Conservation (phyloP, 2,888 invertebrate species). For the Chalcosyrphus nemorum region DNA sequence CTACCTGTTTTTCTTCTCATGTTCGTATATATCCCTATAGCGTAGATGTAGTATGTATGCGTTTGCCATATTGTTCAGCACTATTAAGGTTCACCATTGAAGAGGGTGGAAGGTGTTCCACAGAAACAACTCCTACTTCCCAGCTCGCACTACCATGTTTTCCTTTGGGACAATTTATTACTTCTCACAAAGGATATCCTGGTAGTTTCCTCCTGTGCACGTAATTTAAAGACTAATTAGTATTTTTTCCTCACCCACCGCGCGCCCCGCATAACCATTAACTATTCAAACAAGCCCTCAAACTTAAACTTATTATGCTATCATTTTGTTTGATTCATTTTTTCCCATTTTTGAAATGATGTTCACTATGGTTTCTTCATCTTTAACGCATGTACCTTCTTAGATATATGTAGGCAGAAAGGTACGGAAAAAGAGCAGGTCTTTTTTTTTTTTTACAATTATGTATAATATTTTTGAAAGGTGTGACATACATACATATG, state of each 20-base stretch:
- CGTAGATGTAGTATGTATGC: too few species aligned
- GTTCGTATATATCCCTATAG: constrained; percentile 36
- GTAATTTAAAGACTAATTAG: constrained; percentile 69
- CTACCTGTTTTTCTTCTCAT: constrained; percentile 29
- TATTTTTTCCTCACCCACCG: constrained; percentile 24
- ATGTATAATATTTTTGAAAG: constrained; percentile 23
- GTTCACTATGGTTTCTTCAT: too few species aligned
- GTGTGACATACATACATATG: too few species aligned
- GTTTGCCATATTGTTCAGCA: constrained; percentile 49
- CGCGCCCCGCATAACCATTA: constrained; percentile 37
- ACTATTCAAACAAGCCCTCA: constrained; percentile 58
- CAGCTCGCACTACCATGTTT: constrained; percentile 19
- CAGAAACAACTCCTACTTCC: constrained; percentile 13
- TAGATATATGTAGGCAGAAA: too few species aligned
- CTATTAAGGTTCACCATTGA: neutral
- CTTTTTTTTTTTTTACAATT: constrained; percentile 36
- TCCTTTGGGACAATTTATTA: constrained; percentile 58
- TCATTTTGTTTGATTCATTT: constrained; percentile 55
- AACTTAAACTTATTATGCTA: constrained; percentile 64
- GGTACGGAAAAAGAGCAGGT: too few species aligned
- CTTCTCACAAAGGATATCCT: constrained; percentile 65
- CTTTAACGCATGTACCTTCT: too few species aligned
- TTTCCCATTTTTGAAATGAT: constrained; percentile 9
- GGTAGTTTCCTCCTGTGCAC: constrained; percentile 61
- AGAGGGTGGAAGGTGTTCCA: constrained; percentile 38